These are phyloP conservation scores for Lepidothrix coronata DNA, from an alignment of 2,113 vertebrate species.

Conservation along the genomic window DNA sequence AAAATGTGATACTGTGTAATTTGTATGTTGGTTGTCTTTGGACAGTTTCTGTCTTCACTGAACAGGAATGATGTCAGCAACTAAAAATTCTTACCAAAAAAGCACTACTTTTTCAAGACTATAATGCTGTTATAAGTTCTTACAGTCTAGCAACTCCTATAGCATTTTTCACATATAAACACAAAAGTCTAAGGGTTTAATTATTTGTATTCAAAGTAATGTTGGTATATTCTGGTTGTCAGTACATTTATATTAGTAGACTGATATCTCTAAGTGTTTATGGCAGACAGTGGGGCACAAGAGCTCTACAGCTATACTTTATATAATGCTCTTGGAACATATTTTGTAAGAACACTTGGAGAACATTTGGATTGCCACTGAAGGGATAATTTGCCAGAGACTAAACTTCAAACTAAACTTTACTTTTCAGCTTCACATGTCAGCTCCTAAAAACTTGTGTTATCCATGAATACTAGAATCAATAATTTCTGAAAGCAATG, in stretches of 20 bases:
- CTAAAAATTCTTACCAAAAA: neutral
- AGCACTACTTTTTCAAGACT: neutral
- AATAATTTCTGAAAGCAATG: neutral
- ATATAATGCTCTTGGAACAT: neutral
- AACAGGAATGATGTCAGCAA: neutral
- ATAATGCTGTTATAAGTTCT: neutral
- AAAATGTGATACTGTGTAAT: neutral
- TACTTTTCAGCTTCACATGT: neutral
- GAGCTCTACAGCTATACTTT: neutral
- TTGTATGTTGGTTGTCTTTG: constrained; percentile 13
- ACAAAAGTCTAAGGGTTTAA: neutral
- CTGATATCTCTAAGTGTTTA: neutral
- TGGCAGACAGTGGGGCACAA: neutral
- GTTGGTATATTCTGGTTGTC: neutral
- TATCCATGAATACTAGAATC: neutral
- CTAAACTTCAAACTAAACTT: neutral
- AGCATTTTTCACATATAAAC: neutral
- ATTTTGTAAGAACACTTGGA: neutral
- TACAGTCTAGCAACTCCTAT: neutral
- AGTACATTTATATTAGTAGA: neutral
- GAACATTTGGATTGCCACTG: neutral
- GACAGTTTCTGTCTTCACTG: neutral
- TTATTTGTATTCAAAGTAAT: neutral
- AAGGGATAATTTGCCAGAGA: neutral
- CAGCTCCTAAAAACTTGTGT: neutral